A percentile compares a stretch with the other conserved stretches of the same genome.
Conservation (phyloP, 2,888 invertebrate species). For the Elegia similella region DNA sequence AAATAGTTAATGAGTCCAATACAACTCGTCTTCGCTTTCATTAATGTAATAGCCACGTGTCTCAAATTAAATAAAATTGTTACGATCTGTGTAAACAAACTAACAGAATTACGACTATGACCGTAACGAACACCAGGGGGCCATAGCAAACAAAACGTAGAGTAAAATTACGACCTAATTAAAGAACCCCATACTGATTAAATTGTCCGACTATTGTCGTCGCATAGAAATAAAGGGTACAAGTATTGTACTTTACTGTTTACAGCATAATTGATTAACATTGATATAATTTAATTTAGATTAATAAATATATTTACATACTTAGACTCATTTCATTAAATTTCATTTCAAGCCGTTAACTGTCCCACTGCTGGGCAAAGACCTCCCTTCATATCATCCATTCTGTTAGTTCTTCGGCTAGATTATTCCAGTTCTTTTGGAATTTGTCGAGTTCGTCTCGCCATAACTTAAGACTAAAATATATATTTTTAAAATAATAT, state of each 20-base stretch:
- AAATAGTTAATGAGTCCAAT: background rate
- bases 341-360: too few relatives aligned
- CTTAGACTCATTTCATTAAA: background rate
- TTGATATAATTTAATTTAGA: too few relatives aligned
- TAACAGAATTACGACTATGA: conserved; percentile 30
- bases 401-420: too few relatives aligned
- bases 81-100: conserved; percentile 26
- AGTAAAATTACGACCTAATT: conserved; percentile 47
- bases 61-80: conserved; percentile 33
- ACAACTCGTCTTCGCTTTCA: background rate
- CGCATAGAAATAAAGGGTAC: conserved; percentile 1
- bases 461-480: too few relatives aligned
- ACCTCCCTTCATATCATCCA: too few relatives aligned
- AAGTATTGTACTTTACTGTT: background rate
- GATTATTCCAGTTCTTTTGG: too few relatives aligned
- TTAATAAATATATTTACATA: too few relatives aligned
- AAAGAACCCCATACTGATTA: conserved; percentile 48
- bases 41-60: conserved; percentile 23
- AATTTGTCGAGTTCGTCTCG: too few relatives aligned
- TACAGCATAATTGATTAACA: background rate
- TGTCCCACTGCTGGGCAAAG: too few relatives aligned
- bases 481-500: too few relatives aligned
- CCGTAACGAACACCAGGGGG: conserved; percentile 32
- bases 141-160: conserved; percentile 36
- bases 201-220: conserved; percentile 29